phyloP scores from a whole-genome alignment of 2,888 invertebrate genomes.

The Philaethria dido region DNA sequence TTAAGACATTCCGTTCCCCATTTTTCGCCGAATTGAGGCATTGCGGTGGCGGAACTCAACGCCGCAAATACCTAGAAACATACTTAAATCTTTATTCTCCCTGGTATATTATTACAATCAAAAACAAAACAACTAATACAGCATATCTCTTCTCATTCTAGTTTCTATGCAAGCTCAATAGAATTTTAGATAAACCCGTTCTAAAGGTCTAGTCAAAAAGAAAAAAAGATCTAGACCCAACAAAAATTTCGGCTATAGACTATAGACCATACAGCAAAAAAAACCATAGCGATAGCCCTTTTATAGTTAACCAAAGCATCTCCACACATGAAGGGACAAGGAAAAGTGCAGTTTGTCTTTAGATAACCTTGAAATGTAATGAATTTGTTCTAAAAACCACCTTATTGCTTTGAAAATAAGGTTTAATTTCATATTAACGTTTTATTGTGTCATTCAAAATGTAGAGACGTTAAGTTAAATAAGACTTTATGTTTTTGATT shows the following conservation, averaged over 20 bases:
- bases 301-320: conserved; percentile 24
- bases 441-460: conserved; percentile 25
- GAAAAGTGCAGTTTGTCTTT: conserved; percentile 48
- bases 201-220: conserved; percentile 16
- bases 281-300: conserved; percentile 15
- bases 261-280: conserved; percentile 5
- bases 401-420: conserved; percentile 15
- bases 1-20: too few relatives aligned
- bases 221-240: conserved; percentile 9
- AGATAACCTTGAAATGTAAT: conserved; percentile 47
- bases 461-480: not conserved
- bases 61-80: too few relatives aligned
- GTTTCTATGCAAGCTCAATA: not conserved
- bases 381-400: conserved; percentile 28
- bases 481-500: not conserved
- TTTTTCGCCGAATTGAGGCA: too few relatives aligned
- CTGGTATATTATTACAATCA: too few relatives aligned
- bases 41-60: too few relatives aligned
- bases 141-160: not conserved
- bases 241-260: conserved; percentile 19
- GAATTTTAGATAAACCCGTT: conserved; percentile 8
- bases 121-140: not conserved
- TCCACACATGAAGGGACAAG: conserved; percentile 43
- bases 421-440: not conserved
- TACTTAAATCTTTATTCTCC: not conserved